Conservation (phyloP, 2,113 vertebrate genomes). For the Lepus timidus region DNA sequence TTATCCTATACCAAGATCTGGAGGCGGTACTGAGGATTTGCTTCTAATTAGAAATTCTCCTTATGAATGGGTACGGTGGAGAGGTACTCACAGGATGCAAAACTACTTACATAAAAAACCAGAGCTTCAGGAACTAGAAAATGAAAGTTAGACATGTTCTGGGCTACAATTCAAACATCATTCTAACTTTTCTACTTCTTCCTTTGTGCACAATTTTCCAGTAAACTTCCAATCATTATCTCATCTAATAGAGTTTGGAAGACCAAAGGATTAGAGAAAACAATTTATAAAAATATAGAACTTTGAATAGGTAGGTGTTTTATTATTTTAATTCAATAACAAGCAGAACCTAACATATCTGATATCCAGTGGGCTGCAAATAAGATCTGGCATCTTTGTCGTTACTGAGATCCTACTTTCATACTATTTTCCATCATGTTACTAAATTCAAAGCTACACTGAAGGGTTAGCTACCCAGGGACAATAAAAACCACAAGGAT, state of each 20-base stretch:
- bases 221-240: constrained; percentile 29
- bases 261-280: constrained; percentile 51
- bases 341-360: not conserved
- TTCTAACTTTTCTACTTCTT: not conserved
- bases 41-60: not conserved
- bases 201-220: constrained; percentile 3
- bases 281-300: too few species aligned
- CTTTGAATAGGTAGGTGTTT: not conserved
- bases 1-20: constrained; percentile 24
- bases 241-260: constrained; percentile 10
- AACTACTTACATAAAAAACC: constrained; percentile 24
- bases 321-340: not conserved
- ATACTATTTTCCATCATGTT: not conserved
- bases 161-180: not conserved
- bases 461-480: not conserved
- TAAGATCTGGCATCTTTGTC: not conserved
- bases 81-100: not conserved
- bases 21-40: not conserved
- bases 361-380: not conserved
- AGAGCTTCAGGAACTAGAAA: not conserved
- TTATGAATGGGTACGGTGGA: not conserved
- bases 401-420: not conserved
- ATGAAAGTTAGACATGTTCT: not conserved
- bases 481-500: not conserved
- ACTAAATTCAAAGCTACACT: not conserved